These are phyloP conservation scores for Zootermopsis nevadensis DNA, from an alignment of 2,888 invertebrate species.

Conservation along the genomic window DNA sequence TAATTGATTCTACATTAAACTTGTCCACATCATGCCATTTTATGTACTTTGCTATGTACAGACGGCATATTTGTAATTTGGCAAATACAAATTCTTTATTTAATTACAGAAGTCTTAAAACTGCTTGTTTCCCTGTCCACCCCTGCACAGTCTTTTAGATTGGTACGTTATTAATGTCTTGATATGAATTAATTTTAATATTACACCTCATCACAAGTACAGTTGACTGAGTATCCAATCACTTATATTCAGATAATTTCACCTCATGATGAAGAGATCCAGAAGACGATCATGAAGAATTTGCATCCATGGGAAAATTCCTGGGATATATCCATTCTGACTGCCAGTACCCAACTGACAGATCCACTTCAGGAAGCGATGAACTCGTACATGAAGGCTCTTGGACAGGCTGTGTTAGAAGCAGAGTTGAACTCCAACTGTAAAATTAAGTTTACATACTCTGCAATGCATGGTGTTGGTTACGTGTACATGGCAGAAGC, in stretches of 20 bases:
- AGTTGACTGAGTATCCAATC: not conserved
- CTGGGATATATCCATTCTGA: slow-evolving; percentile 78
- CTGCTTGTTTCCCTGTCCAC: too few species aligned
- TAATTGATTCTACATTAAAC: too few species aligned
- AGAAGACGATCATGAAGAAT: slow-evolving; percentile 79
- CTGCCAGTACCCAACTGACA: slow-evolving; percentile 66
- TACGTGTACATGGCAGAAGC: slow-evolving; percentile 80
- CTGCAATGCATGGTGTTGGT: slow-evolving; percentile 99
- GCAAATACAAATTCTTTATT: too few species aligned
- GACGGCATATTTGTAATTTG: too few species aligned
- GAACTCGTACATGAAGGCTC: slow-evolving; percentile 73
- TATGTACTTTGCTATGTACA: too few species aligned
- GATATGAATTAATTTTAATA: too few species aligned
- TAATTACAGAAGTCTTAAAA: too few species aligned
- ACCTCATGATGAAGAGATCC: slow-evolving; percentile 90
- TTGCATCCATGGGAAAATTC: slow-evolving; percentile 80
- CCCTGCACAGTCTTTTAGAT: too few species aligned
- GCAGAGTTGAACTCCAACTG: slow-evolving; percentile 69
- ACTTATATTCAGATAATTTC: slow-evolving; percentile 77
- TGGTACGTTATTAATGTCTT: too few species aligned
- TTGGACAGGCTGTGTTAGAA: slow-evolving; percentile 68
- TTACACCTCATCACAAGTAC: not conserved
- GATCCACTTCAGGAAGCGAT: slow-evolving; percentile 80
- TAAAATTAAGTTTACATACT: slow-evolving; percentile 82
- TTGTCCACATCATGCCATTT: too few species aligned